phyloP scores from a whole-genome alignment of 2,797 vertebrate genomes.

The Erethizon dorsatum region DNA sequence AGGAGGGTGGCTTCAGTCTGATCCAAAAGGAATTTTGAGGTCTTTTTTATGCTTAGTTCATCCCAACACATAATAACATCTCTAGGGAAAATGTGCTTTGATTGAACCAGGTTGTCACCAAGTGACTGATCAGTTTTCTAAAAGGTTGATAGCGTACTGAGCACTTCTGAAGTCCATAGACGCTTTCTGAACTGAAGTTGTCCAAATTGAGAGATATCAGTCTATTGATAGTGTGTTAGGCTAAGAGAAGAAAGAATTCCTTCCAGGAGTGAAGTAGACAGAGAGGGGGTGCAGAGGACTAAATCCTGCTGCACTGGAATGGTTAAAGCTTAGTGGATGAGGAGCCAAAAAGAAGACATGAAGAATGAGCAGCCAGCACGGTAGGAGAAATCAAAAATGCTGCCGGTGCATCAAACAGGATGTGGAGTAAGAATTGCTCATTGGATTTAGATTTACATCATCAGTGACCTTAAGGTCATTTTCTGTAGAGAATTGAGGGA shows the following conservation, averaged over 20 bases:
- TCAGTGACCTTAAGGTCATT: neutral
- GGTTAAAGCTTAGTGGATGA: too few species aligned
- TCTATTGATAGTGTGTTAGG: neutral
- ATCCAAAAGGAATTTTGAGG: neutral
- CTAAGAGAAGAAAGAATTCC: neutral
- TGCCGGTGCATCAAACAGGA: neutral
- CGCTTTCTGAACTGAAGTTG: neutral
- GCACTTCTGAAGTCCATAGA: neutral
- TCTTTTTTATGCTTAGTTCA: neutral
- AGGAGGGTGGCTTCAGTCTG: neutral
- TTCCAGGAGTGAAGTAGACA: neutral
- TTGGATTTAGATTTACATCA: neutral
- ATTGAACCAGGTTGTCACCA: slow-evolving; percentile 28
- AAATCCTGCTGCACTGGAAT: neutral
- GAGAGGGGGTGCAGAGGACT: neutral
- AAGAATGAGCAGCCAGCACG: neutral
- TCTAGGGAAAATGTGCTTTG: neutral
- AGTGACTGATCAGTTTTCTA: neutral
- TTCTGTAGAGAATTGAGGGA: neutral
- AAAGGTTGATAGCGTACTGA: neutral
- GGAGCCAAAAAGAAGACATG: neutral
- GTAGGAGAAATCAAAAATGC: neutral
- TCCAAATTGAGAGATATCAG: neutral
- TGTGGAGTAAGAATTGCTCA: neutral
- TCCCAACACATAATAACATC: neutral